These are phyloP conservation scores for Platyrinchus mystaceus DNA, from an alignment of 2,797 vertebrate species.

Conservation along the genomic window DNA sequence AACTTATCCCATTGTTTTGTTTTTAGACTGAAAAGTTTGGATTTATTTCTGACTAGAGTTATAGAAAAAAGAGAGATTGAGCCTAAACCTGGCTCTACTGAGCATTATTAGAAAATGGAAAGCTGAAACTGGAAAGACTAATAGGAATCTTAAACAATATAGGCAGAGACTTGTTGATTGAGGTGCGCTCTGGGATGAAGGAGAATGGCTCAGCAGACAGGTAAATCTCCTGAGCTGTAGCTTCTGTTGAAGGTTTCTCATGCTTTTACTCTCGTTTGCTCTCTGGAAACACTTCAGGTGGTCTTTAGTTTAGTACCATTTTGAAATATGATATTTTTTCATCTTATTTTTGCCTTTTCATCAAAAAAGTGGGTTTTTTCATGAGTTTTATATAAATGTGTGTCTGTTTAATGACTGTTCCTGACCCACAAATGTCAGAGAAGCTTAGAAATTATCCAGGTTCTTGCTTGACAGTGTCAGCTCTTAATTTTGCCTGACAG, in stretches of 20 bases:
- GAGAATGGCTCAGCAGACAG: background rate
- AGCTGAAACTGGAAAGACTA: background rate
- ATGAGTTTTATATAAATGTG: background rate
- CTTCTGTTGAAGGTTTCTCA: background rate
- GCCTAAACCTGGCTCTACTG: background rate
- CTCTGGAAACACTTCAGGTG: background rate
- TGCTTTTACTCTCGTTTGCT: background rate
- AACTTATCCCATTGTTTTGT: background rate
- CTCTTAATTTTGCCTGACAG: background rate
- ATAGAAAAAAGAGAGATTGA: background rate
- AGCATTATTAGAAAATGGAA: background rate
- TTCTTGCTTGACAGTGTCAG: background rate
- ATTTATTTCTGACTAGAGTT: background rate
- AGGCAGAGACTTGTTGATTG: background rate
- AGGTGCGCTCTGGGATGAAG: background rate
- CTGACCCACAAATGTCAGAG: background rate
- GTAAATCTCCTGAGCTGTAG: background rate
- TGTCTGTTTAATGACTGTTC: background rate
- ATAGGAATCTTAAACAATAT: background rate
- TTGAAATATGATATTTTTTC: accelerated
- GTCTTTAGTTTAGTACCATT: background rate
- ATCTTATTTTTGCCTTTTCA: background rate
- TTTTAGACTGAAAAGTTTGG: background rate
- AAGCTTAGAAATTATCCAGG: background rate
- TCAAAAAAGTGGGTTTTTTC: accelerated